Evolutionary conservation across 2,797 vertebrate genomes (phyloP), one percentile per base, ranked within the genome.

Genomic region (Poeciliopsis paucimaculata): DNA sequence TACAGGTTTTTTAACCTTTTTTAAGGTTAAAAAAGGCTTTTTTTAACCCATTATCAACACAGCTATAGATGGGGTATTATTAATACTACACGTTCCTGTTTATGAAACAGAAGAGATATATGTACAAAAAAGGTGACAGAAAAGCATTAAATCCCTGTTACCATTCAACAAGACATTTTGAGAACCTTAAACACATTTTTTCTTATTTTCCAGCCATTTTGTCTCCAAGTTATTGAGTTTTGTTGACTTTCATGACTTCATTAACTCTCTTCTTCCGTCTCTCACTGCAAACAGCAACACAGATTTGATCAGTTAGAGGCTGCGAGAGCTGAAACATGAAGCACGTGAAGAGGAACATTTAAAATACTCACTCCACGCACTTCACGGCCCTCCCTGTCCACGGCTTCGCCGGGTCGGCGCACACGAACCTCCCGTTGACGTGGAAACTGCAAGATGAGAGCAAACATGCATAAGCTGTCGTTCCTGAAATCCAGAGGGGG

Each of bases 391-490:
- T 81, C 46, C 57, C n/a, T 23, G 93, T 90, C 91, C 84, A 90
- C 0, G 0, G 0, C 45, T 2, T 5, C 1, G 0, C 13, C 0
- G 95, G 95, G 26, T 95, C 39, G 0, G 93, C 94, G 1, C 95
- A 96, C 84, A 95, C 20, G 1, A 88, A 91, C 78, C 3, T 82
- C 0, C 26, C 70, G 0, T 3, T 31, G 0, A 83, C 0, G 23
- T 93, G 88, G 78, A 96, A 95, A 46, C 95, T 96, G 92, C 80
- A 75, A 49, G 3, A 75, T 51, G 7, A 80, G 7, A 80, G 26
- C 26, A 55, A 55, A 55, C 53, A n/a, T 55, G 26, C 53, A 60
- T 53, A 7, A 20, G 34, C 7, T 57, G 20, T 73, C 8, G 49
- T 53, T 73, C 45, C 68, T 60, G 49, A 0, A 2, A 20, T 3